A percentile compares a stretch with the other conserved stretches of the same genome.
phyloP scores from a whole-genome alignment of 2,888 invertebrate genomes.

The Epistrophe grossulariae region DNA sequence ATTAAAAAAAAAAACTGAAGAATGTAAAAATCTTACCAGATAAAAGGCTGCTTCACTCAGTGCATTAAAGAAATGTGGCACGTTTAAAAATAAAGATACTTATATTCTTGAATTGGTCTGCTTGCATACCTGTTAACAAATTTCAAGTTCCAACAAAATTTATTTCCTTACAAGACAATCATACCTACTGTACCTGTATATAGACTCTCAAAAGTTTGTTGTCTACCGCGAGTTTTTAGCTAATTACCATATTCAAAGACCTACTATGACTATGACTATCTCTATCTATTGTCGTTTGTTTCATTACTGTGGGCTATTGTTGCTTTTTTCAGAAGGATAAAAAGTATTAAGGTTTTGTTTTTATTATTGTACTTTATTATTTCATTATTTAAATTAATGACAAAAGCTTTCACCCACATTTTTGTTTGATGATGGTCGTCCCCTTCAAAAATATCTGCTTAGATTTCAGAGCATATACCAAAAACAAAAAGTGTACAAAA shows the following conservation, averaged over 20 bases:
- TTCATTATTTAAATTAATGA: constrained; percentile 12
- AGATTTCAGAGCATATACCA: not conserved
- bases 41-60: too few relatives aligned
- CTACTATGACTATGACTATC: too few relatives aligned
- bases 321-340: not conserved
- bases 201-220: not conserved
- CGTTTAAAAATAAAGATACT: too few relatives aligned
- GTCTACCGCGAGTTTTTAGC: not conserved
- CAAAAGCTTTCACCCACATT: constrained; percentile 6
- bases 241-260: not conserved
- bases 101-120: too few relatives aligned
- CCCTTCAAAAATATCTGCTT: not conserved
- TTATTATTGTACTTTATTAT: not conserved
- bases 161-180: not conserved
- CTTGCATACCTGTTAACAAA: too few relatives aligned
- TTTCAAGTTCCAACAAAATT: too few relatives aligned
- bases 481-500: not conserved
- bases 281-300: not conserved
- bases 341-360: constrained; percentile 9
- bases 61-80: too few relatives aligned
- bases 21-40: too few relatives aligned
- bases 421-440: not conserved
- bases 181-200: not conserved
- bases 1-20: too few relatives aligned
- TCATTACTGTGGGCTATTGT: not conserved